Evolutionary conservation across 30 jellyfish, hydroid and myxozoan genomes (phyloP), one percentile per base, ranked within the genome.

Genomic region (Catostylus mosaicus): DNA sequence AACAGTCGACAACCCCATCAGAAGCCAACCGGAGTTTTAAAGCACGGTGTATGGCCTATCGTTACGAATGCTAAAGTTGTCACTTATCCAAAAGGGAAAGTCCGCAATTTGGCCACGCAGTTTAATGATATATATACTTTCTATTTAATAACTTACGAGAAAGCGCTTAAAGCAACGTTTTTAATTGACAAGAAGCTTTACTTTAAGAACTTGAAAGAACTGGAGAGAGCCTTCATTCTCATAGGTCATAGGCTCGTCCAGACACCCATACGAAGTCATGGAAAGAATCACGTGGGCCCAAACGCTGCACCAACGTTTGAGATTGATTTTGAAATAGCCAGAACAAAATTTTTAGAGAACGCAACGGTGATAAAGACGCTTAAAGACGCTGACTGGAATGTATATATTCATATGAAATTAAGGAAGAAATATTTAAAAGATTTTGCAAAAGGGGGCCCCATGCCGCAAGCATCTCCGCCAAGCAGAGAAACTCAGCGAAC

Each of bases 221-320:
- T 62, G 70, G 79, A 30, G 23, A 47, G 50, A 30, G 63, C 63
- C 5, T 50, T 50, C 24, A 23, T 10, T 50, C 6, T 50, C 63
- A 8, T 50, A 27, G 91, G 76, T 0, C 54, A 27, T 20, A 36
- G 45, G 62, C 84, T 81, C 27, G 78, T 67, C 10, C 77, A 64
- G 10, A 32, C 70, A 45, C 91, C 91, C 3, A 6, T 81, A 4
- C 77, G 33, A 24, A 67, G 57, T 19, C 7, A 66, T 18, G 63
- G 75, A 19, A 64, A 32, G 54, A 61, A 51, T 61, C 63, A 47
- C 1, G 57, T 33, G 31, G 91, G 91, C 34, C 84, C 77, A 11
- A 67, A 81, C 24, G 77, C 66, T 6, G 76, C 91, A 22, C 91
- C 91, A 6, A 65, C 91, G 2, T 81, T 81, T 67, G 84, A 81